A percentile compares a stretch with the other conserved stretches of the same genome.
Conservation (phyloP, 2,888 invertebrate species). For the Lysandra coridon region DNA sequence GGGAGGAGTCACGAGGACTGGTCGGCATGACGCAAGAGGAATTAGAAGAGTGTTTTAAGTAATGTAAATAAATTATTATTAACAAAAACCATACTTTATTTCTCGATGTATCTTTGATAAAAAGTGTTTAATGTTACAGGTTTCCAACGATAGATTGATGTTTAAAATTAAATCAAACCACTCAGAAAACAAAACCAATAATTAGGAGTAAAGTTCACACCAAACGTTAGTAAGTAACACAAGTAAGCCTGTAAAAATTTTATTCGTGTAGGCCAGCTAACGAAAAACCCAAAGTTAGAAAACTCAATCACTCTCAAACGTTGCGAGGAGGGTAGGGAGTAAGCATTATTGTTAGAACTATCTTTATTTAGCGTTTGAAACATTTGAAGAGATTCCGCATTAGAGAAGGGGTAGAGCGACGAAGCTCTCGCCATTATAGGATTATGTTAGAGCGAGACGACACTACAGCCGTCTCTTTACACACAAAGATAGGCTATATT, state of each 20-base stretch:
- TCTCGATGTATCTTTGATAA: background rate
- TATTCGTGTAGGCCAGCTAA: background rate
- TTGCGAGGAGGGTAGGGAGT: background rate
- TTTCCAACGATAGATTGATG: background rate
- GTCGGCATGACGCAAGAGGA: conserved; percentile 62
- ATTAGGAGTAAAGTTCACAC: conserved; percentile 27
- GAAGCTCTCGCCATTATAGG: background rate
- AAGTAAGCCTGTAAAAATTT: background rate
- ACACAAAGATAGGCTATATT: no score
- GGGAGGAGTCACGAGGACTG: conserved; percentile 81
- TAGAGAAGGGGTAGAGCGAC: no score
- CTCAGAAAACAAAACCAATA: conserved; percentile 19
- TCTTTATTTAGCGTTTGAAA: background rate
- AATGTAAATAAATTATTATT: conserved; percentile 7
- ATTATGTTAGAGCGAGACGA: background rate
- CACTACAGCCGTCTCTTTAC: background rate
- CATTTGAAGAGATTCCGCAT: background rate
- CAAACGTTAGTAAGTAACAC: conserved; percentile 30
- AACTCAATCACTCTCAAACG: background rate
- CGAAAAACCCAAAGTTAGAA: background rate
- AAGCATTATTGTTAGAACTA: conserved; percentile 1
- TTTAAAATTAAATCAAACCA: background rate
- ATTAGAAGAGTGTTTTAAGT: conserved; percentile 35
- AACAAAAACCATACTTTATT: background rate
- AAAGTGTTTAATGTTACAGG: background rate